Evolutionary conservation across 35 echinoderm and acorn worm genomes (phyloP).

Genomic region (Strongylocentrotus purpuratus): DNA sequence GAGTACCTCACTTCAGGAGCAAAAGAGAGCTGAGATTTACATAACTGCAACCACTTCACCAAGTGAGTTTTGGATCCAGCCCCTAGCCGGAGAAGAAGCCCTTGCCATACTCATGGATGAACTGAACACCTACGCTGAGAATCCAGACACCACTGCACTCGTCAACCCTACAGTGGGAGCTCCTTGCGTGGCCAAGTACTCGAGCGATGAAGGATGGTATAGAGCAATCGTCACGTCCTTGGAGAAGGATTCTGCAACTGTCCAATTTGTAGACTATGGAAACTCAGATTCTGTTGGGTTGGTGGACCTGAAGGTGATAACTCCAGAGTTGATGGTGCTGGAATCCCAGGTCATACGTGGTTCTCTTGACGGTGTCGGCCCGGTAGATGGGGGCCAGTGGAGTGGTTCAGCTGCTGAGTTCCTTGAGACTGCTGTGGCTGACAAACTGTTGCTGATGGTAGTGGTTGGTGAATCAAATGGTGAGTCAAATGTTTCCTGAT

Average conservation of each 20-base stretch:
- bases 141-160: constrained; percentile 25
- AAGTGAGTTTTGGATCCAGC: constrained; percentile 60
- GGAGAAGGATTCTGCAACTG: background rate
- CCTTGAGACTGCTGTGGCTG: constrained; percentile 55
- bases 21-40: constrained; percentile 43
- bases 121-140: constrained; percentile 38
- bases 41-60: constrained; percentile 49
- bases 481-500: background rate
- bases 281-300: constrained; percentile 69
- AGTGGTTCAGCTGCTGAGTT: constrained; percentile 54
- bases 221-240: constrained; percentile 64
- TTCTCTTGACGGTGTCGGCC: constrained; percentile 42
- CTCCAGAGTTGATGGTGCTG: constrained; percentile 27
- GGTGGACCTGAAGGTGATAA: constrained; percentile 60
- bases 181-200: constrained; percentile 82
- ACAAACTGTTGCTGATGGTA: constrained; percentile 65
- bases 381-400: constrained; percentile 37
- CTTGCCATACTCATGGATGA: constrained; percentile 62
- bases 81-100: constrained; percentile 44
- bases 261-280: constrained; percentile 85
- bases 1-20: background rate
- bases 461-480: constrained; percentile 38
- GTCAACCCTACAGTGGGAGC: constrained; percentile 52
- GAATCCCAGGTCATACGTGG: constrained; percentile 44
- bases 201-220: constrained; percentile 80